Base-by-base conservation (phyloP, 2,797 vertebrate species). In the Pitangus sulphuratus region DNA sequence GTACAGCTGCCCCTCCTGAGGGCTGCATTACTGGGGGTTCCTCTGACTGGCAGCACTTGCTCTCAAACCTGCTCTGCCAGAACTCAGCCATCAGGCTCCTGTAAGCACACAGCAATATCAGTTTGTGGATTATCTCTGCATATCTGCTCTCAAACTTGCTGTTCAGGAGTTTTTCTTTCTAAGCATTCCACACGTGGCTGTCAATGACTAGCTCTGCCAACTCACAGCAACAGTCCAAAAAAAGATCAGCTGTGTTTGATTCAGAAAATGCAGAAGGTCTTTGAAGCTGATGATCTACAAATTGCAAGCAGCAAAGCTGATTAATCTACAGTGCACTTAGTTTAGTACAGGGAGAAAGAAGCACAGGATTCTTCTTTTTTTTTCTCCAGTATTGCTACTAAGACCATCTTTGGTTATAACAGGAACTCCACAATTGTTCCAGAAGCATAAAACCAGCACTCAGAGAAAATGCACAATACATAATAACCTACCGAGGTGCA, bases 401-500 rank as follows among this genome's bases (percentile, higher is more conserved):
- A 60, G 40, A 33, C 69, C 14, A 60, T 33, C 20, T 91, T 51
- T 84, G 45, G 22, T 68, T 87, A 13, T 15, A 84, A 39, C 44
- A 86, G 31, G 47, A 93, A 35, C 47, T 35, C 47, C n/a, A 53
- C 40, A 72, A 28, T 0, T 81, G 30, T 78, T 82, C 72, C 28
- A 70, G 66, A 64, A 84, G 76, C n/a, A 80, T 37, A 74, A 89
- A 88, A 65, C 30, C 70, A 90, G 47, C 79, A 94, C 91, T 97
- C 88, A 57, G 77, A 88, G 58, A 87, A 90, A 72, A 72, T 5
- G 16, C 26, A 1, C 22, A 78, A 71, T 19, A 61, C 4, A 8
- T 8, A 79, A 57, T 12, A 72, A 95, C 97, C 78, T 98, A 99
- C 99, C 99, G 98, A 56, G 99, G 99, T 54, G 99, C 99, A 92